Evolutionary conservation across 2,888 invertebrate genomes (phyloP).

Genomic region (Mythimna pallens): DNA sequence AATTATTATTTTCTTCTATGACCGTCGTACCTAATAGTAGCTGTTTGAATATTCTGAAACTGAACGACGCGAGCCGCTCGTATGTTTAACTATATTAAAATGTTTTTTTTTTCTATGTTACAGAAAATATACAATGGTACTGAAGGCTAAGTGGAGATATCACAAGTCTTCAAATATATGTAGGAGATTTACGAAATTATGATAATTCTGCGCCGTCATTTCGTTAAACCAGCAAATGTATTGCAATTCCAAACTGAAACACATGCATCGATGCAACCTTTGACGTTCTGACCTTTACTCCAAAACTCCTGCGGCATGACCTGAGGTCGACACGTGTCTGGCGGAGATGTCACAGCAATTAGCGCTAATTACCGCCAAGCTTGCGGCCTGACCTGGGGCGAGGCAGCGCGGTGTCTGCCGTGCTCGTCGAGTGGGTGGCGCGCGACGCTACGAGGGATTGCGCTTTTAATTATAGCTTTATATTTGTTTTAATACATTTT

Average conservation of each 20-base stretch:
- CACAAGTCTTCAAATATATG: too few species aligned
- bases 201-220: neutral
- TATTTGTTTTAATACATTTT: neutral
- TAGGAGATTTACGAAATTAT: neutral
- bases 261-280: neutral
- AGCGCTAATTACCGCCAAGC: conserved; percentile 28
- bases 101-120: too few species aligned
- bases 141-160: too few species aligned
- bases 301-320: neutral
- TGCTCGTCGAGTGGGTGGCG: neutral
- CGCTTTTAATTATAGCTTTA: neutral
- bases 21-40: neutral
- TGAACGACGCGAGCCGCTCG: too few species aligned
- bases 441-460: neutral
- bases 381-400: neutral
- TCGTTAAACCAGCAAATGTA: neutral
- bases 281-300: conserved; percentile 9
- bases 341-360: conserved; percentile 34
- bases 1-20: neutral
- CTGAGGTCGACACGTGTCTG: conserved; percentile 20
- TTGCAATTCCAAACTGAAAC: too few species aligned
- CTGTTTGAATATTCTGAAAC: too few species aligned
- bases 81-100: too few species aligned
- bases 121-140: too few species aligned
- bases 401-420: neutral